These are phyloP conservation scores for Gerris lacustris DNA, from an alignment of 2,888 invertebrate genomes.

Conservation along the genomic window DNA sequence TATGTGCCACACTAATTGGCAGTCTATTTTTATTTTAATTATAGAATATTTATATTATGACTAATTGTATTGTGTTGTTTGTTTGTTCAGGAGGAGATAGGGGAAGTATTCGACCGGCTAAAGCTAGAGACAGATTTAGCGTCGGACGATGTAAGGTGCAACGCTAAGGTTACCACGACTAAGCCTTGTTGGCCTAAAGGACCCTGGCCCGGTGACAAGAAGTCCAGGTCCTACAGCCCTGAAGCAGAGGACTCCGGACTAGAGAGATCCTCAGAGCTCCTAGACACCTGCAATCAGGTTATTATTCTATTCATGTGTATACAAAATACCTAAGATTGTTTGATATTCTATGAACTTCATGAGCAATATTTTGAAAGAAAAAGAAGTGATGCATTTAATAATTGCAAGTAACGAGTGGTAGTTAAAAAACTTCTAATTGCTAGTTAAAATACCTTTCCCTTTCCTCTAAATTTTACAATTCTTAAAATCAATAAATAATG, in stretches of 20 bases:
- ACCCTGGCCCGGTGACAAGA: conserved; percentile 13
- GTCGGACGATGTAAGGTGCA: conserved; percentile 14
- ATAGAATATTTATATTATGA: not conserved
- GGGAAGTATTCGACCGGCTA: conserved; percentile 36
- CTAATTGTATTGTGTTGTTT: not conserved
- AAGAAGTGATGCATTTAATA: no score
- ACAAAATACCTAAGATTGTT: not conserved
- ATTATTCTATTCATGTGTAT: not conserved
- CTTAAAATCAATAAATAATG: no score
- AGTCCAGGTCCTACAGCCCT: conserved; percentile 33
- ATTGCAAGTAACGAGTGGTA: no score
- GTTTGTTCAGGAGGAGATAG: conserved; percentile 35
- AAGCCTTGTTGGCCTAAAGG: conserved; percentile 4
- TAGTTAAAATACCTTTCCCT: no score
- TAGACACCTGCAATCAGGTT: conserved; percentile 21
- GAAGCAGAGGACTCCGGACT: conserved; percentile 23
- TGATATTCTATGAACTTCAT: no score
- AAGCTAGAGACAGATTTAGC: conserved; percentile 19
- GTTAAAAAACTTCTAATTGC: no score
- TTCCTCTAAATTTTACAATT: no score
- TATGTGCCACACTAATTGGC: no score
- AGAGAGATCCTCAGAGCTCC: conserved; percentile 22
- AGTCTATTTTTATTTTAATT: no score
- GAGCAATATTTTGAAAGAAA: no score
- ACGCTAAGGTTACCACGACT: conserved; percentile 12